Percentiles rank a stretch among this genome's conserved stretches.
phyloP scores from a whole-genome alignment of 1,140 invertebrate genomes.

The Microvelia longipes region DNA sequence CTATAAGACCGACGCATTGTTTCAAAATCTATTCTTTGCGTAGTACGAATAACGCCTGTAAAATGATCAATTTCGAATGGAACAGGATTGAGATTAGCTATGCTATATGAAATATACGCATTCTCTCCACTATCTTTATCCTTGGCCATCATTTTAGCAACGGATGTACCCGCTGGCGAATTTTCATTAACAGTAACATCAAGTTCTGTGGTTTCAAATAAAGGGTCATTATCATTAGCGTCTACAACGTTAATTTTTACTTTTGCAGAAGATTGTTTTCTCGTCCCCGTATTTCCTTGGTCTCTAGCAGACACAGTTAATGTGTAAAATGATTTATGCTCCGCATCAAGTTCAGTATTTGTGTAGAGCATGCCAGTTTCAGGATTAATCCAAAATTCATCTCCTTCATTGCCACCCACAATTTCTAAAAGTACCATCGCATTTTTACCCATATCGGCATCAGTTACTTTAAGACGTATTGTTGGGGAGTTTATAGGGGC shows the following conservation, averaged over 20 bases:
- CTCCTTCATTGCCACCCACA: conserved; percentile 78
- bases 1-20: conserved; percentile 68
- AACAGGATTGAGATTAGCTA: conserved; percentile 71
- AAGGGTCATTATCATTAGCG: conserved; percentile 82
- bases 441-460: conserved; percentile 66
- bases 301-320: conserved; percentile 82
- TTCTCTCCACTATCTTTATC: conserved; percentile 88
- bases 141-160: conserved; percentile 64
- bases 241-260: conserved; percentile 77
- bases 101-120: conserved; percentile 83
- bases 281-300: conserved; percentile 63
- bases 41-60: conserved; percentile 71
- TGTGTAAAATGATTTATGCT: conserved; percentile 73
- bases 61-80: conserved; percentile 95
- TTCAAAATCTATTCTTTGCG: conserved; percentile 75
- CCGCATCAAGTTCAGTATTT: conserved; percentile 67
- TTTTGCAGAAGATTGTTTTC: conserved; percentile 75
- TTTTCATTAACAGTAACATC: conserved; percentile 67
- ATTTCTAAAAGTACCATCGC: conserved; percentile 74
- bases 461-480: conserved; percentile 67
- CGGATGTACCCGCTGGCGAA: conserved; percentile 62
- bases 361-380: conserved; percentile 82
- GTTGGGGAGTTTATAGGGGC: conserved; percentile 76
- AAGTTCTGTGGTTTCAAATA: conserved; percentile 56
- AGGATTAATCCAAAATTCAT: conserved; percentile 72